Conservation (phyloP, 2,888 invertebrate genomes). For the Pimpla rufipes region DNA sequence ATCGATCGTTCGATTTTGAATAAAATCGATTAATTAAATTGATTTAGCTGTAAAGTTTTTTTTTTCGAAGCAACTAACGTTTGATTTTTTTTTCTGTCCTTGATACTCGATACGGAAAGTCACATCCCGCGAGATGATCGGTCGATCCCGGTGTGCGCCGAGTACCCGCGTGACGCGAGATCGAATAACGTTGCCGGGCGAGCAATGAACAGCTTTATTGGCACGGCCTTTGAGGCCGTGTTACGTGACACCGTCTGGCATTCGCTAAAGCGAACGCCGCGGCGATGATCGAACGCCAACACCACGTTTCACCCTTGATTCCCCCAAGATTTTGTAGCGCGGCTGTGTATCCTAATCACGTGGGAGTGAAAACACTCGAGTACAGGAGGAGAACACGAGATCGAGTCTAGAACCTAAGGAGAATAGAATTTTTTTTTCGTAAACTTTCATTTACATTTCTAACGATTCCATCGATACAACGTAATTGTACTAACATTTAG, state of each 20-base stretch:
- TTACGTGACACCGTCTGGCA: constrained; percentile 48
- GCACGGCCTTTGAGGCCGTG: constrained; percentile 29
- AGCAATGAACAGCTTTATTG: constrained; percentile 41
- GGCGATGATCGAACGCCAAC: constrained; percentile 16
- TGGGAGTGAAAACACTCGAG: constrained; percentile 33
- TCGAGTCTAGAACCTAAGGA: constrained; percentile 47
- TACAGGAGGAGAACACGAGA: constrained; percentile 28
- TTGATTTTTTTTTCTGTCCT: neutral
- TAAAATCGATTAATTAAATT: no score
- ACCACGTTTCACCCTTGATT: constrained; percentile 10
- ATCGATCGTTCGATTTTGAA: no score
- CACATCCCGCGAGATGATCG: constrained; percentile 32
- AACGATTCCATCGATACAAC: constrained; percentile 69
- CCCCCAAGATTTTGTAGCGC: constrained; percentile 73
- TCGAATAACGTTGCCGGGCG: constrained; percentile 54
- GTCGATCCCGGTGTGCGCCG: constrained; percentile 37
- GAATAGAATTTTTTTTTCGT: constrained; percentile 10
- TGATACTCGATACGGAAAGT: constrained; percentile 43
- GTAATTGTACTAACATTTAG: constrained; percentile 70
- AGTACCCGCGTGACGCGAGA: constrained; percentile 46
- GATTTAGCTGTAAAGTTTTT: no score
- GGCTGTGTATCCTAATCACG: constrained; percentile 75
- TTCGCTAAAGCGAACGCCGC: constrained; percentile 17
- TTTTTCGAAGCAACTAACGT: constrained; percentile 7
- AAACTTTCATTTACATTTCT: constrained; percentile 22